phyloP scores from a whole-genome alignment of 2,113 vertebrate species.

The Chaetorhynchus papuensis region DNA sequence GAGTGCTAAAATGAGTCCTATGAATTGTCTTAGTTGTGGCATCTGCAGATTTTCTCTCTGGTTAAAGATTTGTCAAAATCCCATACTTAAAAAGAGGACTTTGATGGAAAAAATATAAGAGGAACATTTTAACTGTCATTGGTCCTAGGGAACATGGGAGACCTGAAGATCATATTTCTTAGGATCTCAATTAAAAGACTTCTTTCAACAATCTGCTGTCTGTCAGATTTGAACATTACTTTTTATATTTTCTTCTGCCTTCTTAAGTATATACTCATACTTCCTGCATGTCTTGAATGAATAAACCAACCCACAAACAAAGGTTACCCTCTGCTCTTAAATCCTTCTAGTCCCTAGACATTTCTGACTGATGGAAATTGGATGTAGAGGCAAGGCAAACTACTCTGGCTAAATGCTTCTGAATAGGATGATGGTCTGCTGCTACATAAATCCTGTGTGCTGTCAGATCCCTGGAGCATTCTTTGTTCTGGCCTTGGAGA shows the following conservation, averaged over 20 bases:
- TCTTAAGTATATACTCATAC: neutral
- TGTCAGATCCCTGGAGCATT: slow-evolving; percentile 54
- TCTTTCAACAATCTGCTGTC: neutral
- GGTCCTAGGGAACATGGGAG: neutral
- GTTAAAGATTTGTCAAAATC: neutral
- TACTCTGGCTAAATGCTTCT: slow-evolving; percentile 54
- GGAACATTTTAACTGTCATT: neutral
- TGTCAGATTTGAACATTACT: neutral
- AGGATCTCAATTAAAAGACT: neutral
- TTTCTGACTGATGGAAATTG: slow-evolving; percentile 56
- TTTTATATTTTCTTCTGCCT: neutral
- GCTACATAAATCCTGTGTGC: slow-evolving; percentile 54
- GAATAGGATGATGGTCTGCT: slow-evolving; percentile 58
- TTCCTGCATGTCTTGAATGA: neutral
- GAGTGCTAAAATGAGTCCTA: neutral
- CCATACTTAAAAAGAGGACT: neutral
- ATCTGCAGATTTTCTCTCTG: neutral
- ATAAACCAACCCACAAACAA: neutral
- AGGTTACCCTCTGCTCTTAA: slow-evolving; percentile 24
- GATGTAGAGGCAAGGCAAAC: slow-evolving; percentile 44
- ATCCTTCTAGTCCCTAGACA: slow-evolving; percentile 29
- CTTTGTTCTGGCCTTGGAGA: slow-evolving; percentile 64
- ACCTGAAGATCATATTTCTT: neutral
- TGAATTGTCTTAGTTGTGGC: neutral
- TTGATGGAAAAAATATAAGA: neutral